phyloP scores from a whole-genome alignment of 2,113 vertebrate species.

The Chloebia gouldiae region DNA sequence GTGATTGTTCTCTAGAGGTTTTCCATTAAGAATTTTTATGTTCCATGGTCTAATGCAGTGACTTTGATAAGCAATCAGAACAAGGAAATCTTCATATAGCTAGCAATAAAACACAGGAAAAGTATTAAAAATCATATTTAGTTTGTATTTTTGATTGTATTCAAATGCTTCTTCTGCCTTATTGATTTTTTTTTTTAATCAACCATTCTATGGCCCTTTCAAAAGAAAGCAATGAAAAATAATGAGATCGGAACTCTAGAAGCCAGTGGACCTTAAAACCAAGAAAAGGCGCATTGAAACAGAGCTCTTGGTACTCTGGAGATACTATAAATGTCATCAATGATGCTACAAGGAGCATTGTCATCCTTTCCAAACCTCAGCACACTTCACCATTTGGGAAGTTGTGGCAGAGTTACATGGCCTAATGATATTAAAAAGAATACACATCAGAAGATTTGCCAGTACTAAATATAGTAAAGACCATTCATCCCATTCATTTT shows the following conservation, averaged over 20 bases:
- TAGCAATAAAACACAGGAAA: background rate
- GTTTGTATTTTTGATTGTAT: background rate
- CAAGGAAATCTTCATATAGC: background rate
- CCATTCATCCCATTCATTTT: background rate
- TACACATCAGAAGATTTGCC: background rate
- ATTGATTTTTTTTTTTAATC: background rate
- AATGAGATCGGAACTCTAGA: background rate
- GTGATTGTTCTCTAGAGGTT: background rate
- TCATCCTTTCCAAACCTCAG: background rate
- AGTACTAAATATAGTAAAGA: background rate
- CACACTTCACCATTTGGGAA: background rate
- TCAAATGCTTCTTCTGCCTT: background rate
- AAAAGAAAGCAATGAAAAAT: background rate
- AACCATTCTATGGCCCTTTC: background rate
- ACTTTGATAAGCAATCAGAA: background rate
- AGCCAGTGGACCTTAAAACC: background rate
- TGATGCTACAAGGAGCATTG: background rate
- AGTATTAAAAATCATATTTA: background rate
- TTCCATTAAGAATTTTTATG: background rate
- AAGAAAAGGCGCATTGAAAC: background rate
- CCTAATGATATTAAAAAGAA: background rate
- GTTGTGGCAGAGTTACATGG: background rate
- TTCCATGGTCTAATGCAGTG: background rate
- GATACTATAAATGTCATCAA: background rate
- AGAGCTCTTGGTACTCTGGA: background rate